phyloP scores from a whole-genome alignment of 2,888 invertebrate species.

The Antheraea yamamai region DNA sequence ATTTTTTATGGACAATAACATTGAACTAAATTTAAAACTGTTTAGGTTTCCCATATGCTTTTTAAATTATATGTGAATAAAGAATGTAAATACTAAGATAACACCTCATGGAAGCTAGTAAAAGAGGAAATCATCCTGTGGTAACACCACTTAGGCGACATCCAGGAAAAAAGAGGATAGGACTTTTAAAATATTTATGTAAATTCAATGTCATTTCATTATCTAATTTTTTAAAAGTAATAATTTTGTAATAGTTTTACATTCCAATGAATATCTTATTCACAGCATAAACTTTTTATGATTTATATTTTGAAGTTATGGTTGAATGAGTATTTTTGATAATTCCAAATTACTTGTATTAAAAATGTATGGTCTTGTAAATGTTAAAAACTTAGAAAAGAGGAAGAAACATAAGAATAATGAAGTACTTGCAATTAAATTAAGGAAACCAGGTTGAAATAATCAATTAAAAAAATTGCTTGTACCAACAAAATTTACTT shows the following conservation, averaged over 20 bases:
- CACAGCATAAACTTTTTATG: not conserved
- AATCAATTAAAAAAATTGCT: not conserved
- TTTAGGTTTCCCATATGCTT: not conserved
- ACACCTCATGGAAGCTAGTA: no score
- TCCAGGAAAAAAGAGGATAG: no score
- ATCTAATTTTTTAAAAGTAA: no score
- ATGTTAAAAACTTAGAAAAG: not conserved
- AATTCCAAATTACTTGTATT: not conserved
- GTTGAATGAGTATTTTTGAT: not conserved
- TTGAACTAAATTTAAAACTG: not conserved
- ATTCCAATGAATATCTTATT: no score
- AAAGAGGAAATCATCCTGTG: no score
- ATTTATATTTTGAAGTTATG: not conserved
- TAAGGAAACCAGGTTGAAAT: not conserved
- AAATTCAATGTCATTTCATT: no score
- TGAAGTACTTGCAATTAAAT: not conserved
- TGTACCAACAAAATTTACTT: not conserved
- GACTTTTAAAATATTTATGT: no score
- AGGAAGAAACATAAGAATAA: not conserved
- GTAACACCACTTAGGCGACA: no score
- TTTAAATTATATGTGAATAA: not conserved
- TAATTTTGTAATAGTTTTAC: no score
- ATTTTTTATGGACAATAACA: not conserved
- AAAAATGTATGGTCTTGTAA: not conserved
- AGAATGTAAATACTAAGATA: no score